Evolutionary conservation across 1,140 invertebrate species (phyloP), one percentile per base, ranked within the genome.

Genomic region (Glossosoma conforme): DNA sequence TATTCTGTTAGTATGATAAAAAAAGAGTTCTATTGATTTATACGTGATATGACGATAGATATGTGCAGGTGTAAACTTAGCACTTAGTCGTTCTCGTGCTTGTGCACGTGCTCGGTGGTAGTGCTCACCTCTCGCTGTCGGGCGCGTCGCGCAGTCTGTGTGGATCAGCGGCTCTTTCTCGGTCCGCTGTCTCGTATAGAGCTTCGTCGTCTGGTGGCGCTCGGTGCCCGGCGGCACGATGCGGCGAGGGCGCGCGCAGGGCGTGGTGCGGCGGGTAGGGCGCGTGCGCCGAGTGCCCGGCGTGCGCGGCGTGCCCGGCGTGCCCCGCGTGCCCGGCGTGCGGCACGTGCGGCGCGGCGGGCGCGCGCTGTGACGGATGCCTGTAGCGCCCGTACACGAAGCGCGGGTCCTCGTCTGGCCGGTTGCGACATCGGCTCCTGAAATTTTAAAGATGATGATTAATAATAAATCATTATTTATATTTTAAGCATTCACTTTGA

Each of bases 141-240:
- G 85, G 86, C 43, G 85, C 86, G 69, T 88, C 86, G 50, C 85
- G 73, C 68, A 74, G 71, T 67, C 71, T 61, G 70, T 71, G 68
- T 60, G 76, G 64, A 69, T 72, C 75, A 57, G 67, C 73, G 62
- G 67, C 70, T 65, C 82, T 75, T 62, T 85, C 83, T 65, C 83
- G 81, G 72, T 89, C 87, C 57, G 87, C 87, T 61, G 83, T 87
- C 74, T 89, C 87, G 68, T 90, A 89, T 59, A 90, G 86, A 65
- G 86, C 84, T 68, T 90, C 87, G 57, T 90, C 87, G 60, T 87
- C 86, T 60, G 82, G 82, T 62, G 80, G 81, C 8, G 82, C 82
- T 61, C 80, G 80, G 14, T 41, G 50, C 0, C 72, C 61, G 47
- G 62, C 60, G 61, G 70, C 71, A 58, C 76, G 74, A 63, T 73